phyloP scores from a whole-genome alignment of 1,140 invertebrate species.

The Drosophila sp. region DNA sequence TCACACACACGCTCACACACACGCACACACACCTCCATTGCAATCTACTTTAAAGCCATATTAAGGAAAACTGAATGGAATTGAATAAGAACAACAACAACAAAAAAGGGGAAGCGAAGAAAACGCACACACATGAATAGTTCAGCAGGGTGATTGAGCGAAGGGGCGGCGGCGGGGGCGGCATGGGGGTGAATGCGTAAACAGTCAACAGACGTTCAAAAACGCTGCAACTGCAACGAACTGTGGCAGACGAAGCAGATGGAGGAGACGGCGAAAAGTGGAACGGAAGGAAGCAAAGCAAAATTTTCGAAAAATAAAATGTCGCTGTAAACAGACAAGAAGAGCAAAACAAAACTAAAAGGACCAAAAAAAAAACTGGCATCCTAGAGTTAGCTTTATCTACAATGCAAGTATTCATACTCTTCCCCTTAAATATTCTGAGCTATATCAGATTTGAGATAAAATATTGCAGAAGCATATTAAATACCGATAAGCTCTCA shows the following conservation, averaged over 20 bases:
- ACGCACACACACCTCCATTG: conserved; percentile 18
- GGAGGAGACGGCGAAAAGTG: conserved; percentile 21
- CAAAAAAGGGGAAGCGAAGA: conserved; percentile 30
- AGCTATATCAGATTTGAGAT: too few species aligned
- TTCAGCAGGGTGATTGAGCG: conserved; percentile 8
- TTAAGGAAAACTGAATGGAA: conserved; percentile 72
- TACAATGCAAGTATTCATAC: too few species aligned
- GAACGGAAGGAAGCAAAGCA: conserved; percentile 63
- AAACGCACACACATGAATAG: conserved; percentile 39
- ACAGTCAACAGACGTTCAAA: conserved; percentile 33
- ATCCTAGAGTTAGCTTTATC: conserved; percentile 9
- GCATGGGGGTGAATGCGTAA: conserved; percentile 46
- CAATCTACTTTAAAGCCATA: conserved; percentile 73
- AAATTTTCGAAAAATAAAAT: conserved; percentile 69
- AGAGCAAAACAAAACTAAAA: conserved; percentile 12
- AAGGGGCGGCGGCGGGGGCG: background rate
- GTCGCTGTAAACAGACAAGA: conserved; percentile 63
- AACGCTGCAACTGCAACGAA: conserved; percentile 7
- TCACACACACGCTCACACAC: conserved; percentile 20
- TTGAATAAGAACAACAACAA: conserved; percentile 50
- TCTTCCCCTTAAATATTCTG: too few species aligned
- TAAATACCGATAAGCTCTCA: too few species aligned
- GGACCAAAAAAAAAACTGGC: conserved; percentile 17
- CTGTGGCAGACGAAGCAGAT: conserved; percentile 2
- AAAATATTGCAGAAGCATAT: too few species aligned